A percentile compares a stretch with the other conserved stretches of the same genome.
Conservation (phyloP, 2,113 vertebrate species). For the Poeciliopsis turrubarensis region DNA sequence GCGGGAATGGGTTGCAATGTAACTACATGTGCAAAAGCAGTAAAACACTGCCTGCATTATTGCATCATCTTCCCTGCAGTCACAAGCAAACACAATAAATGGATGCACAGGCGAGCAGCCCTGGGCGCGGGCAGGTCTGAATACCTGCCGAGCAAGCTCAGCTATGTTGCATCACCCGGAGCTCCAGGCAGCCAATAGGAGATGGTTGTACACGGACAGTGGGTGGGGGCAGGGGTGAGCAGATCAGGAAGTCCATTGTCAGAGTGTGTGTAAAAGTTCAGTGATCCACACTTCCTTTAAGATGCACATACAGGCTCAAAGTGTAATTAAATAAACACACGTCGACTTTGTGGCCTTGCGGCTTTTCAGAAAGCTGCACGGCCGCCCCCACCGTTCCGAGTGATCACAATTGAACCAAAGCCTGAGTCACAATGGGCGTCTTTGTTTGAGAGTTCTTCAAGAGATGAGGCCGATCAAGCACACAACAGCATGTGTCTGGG, state of each 20-base stretch:
- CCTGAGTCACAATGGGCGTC: constrained; percentile 54
- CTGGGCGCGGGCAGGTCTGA: constrained; percentile 58
- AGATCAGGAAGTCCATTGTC: constrained; percentile 29
- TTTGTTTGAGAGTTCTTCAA: constrained; percentile 51
- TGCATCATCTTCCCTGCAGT: constrained; percentile 52
- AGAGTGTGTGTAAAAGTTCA: constrained; percentile 62
- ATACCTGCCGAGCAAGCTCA: constrained; percentile 71
- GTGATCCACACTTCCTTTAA: constrained; percentile 66
- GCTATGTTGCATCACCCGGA: constrained; percentile 63
- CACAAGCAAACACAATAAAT: constrained; percentile 42
- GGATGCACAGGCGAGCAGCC: constrained; percentile 32
- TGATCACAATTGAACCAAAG: constrained; percentile 61
- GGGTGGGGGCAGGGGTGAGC: background rate
- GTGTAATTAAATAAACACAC: constrained; percentile 45
- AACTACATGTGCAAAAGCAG: constrained; percentile 46
- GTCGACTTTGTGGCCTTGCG: constrained; percentile 48
- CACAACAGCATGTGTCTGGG: constrained; percentile 39
- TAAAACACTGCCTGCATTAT: constrained; percentile 53
- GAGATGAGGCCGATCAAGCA: constrained; percentile 34
- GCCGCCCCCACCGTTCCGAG: constrained; percentile 43
- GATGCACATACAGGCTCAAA: constrained; percentile 9
- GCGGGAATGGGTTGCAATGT: constrained; percentile 32
- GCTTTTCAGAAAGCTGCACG: constrained; percentile 53
- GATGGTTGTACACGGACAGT: constrained; percentile 5
- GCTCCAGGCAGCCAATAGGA: constrained; percentile 58